Conservation (phyloP, 1,140 invertebrate species). For the Cyphomyrmex costatus region DNA sequence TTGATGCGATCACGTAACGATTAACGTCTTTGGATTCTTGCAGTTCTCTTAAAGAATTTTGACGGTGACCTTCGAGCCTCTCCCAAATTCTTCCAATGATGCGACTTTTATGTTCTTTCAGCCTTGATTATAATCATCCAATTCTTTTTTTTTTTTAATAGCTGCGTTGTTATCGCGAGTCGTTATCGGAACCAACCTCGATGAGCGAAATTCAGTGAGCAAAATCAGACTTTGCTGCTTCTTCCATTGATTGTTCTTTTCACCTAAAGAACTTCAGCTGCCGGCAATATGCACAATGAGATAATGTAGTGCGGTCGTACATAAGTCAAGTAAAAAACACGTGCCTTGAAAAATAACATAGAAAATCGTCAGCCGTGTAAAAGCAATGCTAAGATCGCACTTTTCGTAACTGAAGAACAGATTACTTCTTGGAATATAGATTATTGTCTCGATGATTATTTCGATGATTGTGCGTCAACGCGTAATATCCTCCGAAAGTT, state of each 20-base stretch:
- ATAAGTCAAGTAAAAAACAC: neutral
- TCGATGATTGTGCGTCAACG: conserved; percentile 66
- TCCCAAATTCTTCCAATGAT: neutral
- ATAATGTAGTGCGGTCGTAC: neutral
- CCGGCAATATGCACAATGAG: neutral
- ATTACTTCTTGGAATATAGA: too few species aligned
- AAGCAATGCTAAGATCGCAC: neutral
- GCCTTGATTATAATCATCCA: neutral
- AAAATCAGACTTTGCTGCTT: neutral
- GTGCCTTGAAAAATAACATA: conserved; percentile 1
- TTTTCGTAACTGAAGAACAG: neutral
- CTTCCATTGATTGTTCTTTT: neutral
- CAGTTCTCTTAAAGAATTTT: neutral
- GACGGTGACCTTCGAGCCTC: neutral
- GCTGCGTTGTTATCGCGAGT: neutral
- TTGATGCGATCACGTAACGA: neutral
- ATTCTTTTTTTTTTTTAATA: neutral
- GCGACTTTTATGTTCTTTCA: too few species aligned
- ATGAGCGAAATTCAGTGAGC: neutral
- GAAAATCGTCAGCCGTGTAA: neutral
- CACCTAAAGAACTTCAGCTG: neutral
- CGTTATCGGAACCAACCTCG: neutral
- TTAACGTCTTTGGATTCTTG: conserved; percentile 4
- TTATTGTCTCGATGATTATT: too few species aligned
- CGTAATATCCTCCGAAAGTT: conserved; percentile 70